Evolutionary conservation across 2,113 vertebrate species (phyloP), one percentile per base, ranked within the genome.

Genomic region (Platichthys flesus): DNA sequence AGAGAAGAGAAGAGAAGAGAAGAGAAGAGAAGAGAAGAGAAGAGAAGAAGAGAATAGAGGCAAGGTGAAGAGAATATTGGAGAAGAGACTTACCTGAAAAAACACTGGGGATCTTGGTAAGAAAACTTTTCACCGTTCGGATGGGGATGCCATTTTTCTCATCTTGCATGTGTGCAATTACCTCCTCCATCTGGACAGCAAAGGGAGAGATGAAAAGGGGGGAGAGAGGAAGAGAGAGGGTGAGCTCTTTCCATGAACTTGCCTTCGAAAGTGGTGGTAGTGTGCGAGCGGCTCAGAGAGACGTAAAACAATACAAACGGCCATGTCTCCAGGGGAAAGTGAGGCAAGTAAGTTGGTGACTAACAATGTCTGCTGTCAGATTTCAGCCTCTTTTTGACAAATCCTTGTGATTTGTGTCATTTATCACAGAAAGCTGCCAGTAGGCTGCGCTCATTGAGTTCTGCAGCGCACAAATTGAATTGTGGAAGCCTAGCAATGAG

Each of bases 81-180:
- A 62, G 35, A 72, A 51, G 70, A 66, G 21, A 82, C 96, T 97
- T 96, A 99, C 97, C 97, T 89, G 97, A 98, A 94, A 99, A 99
- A 86, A 99, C 97, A 86, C 97, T 99, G 78, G 97, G 97, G 74
- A 98, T 99, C 95, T 98, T 99, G 92, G 97, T 97, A 85, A 99
- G 95, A 92, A 99, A 99, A 91, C 97, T 98, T 95, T 99, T 99
- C 89, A 99, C 97, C 26, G 97, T 99, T 67, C 97, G 96, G 87
- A 99, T 98, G 31, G 97, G 96, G 91, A 99, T 98, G 79, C 97
- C 97, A 71, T 96, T 98, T 92, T 98, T 99, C 89, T 98, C 97
- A 72, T 98, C 97, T 91, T 98, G 97, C 97, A 99, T 99, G 60
- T 95, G 96, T 42, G 97, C 96, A 94, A 98, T 97, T 91, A 99